phyloP scores from a whole-genome alignment of 2,113 vertebrate species.

The Pao palembangensis region DNA sequence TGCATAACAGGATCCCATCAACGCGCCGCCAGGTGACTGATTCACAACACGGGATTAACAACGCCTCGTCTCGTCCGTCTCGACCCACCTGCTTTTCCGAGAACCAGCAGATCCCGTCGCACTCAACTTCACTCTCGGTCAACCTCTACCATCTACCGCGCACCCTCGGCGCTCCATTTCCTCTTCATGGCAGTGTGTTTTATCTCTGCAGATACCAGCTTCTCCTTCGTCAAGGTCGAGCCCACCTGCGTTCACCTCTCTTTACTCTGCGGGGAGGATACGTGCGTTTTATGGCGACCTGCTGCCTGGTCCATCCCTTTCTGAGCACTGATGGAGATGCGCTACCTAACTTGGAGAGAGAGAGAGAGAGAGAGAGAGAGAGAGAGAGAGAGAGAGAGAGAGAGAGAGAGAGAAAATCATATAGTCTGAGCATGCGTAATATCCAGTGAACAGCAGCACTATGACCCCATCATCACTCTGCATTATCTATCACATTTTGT shows the following conservation, averaged over 20 bases:
- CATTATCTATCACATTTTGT: conserved; percentile 1
- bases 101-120: conserved; percentile 14
- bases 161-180: conserved; percentile 41
- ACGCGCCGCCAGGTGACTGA: neutral
- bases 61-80: neutral
- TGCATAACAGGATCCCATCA: conserved; percentile 1
- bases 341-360: conserved; percentile 2
- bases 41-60: neutral
- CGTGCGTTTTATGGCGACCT: conserved; percentile 27
- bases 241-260: conserved; percentile 27
- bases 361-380: too few relatives aligned
- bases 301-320: conserved; percentile 31
- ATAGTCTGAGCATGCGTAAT: conserved; percentile 63
- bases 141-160: conserved; percentile 35
- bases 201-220: conserved; percentile 10
- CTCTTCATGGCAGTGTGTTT: conserved; percentile 33
- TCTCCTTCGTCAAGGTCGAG: conserved; percentile 28
- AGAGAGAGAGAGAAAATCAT: conserved; percentile 22
- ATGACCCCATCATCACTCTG: conserved; percentile 3
- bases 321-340: conserved; percentile 9
- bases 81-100: conserved; percentile 46
- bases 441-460: conserved; percentile 6
- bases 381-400: conserved; percentile 9
- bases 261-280: conserved; percentile 10
- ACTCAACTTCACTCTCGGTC: conserved; percentile 35